A percentile compares a stretch with the other conserved stretches of the same genome.
These are phyloP conservation scores for Apogon hyalosoma DNA, from an alignment of 2,797 vertebrate genomes.

Conservation along the genomic window DNA sequence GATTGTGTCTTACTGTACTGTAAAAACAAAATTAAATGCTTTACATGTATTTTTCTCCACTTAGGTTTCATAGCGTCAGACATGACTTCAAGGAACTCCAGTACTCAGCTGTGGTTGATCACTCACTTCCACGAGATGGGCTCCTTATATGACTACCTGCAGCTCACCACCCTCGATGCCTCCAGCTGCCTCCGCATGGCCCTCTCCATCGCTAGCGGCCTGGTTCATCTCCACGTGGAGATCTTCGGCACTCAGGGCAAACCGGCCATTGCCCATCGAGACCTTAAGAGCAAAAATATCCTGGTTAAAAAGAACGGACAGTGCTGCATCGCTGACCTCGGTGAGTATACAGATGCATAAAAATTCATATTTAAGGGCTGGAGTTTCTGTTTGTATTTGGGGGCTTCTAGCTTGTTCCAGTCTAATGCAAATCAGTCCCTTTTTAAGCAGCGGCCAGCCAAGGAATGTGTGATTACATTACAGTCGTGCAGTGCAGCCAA, in stretches of 20 bases:
- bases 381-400: neutral
- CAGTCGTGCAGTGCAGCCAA: too few species aligned
- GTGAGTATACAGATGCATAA: conserved; percentile 76
- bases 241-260: conserved; percentile 98
- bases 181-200: conserved; percentile 93
- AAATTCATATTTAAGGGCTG: neutral
- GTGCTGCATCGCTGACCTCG: conserved; percentile 97
- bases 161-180: conserved; percentile 93
- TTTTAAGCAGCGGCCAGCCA: neutral
- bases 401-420: neutral
- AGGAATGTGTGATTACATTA: neutral
- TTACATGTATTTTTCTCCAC: conserved; percentile 5
- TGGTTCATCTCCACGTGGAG: conserved; percentile 96
- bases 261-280: conserved; percentile 95
- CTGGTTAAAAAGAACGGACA: conserved; percentile 97
- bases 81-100: conserved; percentile 98
- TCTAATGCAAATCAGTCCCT: neutral
- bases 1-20: too few species aligned
- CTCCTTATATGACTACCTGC: conserved; percentile 95
- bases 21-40: too few species aligned
- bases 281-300: conserved; percentile 98
- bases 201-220: conserved; percentile 93
- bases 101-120: conserved; percentile 97
- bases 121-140: conserved; percentile 99
- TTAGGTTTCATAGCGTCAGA: conserved; percentile 95